Conservation (phyloP, 2,888 invertebrate species). For the Trichopoda pennipes region DNA sequence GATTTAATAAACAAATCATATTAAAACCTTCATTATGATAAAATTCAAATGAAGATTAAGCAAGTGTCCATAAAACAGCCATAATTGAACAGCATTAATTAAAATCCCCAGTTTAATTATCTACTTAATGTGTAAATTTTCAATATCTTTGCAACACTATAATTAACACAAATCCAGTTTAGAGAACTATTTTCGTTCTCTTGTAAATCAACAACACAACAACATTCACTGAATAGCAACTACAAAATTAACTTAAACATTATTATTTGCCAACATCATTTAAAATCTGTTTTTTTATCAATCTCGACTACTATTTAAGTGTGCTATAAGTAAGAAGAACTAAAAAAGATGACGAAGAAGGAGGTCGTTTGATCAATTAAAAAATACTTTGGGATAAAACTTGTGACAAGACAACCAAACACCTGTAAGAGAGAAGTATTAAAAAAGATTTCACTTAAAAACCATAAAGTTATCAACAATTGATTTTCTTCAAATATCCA, state of each 20-base stretch:
- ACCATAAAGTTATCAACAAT: not conserved
- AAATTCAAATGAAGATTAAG: slow-evolving; percentile 23
- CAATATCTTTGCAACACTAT: slow-evolving; percentile 62
- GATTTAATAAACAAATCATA: too few relatives aligned
- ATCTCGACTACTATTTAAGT: not conserved
- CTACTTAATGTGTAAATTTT: slow-evolving; percentile 64
- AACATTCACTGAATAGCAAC: slow-evolving; percentile 41
- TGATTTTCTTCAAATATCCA: not conserved
- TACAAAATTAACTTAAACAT: slow-evolving; percentile 41
- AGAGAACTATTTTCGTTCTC: too few relatives aligned
- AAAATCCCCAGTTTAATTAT: slow-evolving; percentile 65
- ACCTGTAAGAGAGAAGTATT: not conserved
- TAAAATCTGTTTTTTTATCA: slow-evolving; percentile 3
- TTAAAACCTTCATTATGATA: not conserved
- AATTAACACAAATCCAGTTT: slow-evolving; percentile 65
- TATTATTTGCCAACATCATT: slow-evolving; percentile 61
- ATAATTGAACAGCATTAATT: slow-evolving; percentile 43
- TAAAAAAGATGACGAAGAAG: slow-evolving; percentile 34
- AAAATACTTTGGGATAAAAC: slow-evolving; percentile 68
- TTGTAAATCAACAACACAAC: slow-evolving; percentile 6
- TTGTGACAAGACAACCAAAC: not conserved
- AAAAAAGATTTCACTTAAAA: not conserved
- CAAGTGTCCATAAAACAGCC: slow-evolving; percentile 25
- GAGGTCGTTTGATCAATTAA: slow-evolving; percentile 66
- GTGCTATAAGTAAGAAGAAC: not conserved